phyloP scores from a whole-genome alignment of 2,113 vertebrate genomes.

The Hemicordylus capensis region DNA sequence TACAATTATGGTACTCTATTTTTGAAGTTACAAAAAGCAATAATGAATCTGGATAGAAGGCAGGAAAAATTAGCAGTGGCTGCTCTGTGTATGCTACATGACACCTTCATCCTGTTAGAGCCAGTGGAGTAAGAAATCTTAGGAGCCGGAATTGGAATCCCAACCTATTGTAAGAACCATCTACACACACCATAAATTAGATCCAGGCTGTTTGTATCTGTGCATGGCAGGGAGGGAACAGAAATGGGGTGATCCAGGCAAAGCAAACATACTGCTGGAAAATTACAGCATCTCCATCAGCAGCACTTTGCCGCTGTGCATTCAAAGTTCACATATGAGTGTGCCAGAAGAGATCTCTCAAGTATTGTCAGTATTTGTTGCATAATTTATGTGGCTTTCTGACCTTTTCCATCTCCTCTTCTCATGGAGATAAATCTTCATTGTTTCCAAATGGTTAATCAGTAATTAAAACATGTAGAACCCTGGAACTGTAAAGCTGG shows the following conservation, averaged over 20 bases:
- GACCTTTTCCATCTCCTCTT: neutral
- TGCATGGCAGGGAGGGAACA: neutral
- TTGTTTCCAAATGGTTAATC: neutral
- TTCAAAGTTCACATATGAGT: neutral
- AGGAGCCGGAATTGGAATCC: neutral
- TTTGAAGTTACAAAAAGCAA: neutral
- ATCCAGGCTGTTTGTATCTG: neutral
- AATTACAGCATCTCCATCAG: slow-evolving; percentile 3
- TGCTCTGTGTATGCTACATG: neutral
- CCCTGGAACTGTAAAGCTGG: neutral
- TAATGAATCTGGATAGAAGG: neutral
- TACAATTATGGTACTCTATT: too few species aligned
- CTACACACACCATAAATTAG: neutral
- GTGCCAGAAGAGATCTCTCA: neutral
- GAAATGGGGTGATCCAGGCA: too few species aligned
- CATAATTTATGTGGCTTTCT: slow-evolving; percentile 12
- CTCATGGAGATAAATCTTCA: neutral
- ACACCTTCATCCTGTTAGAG: neutral
- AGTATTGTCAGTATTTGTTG: neutral
- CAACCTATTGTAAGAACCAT: too few species aligned
- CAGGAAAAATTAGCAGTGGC: neutral
- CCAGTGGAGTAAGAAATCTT: neutral
- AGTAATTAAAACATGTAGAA: neutral
- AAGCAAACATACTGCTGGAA: slow-evolving; percentile 10
- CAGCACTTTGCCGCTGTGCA: neutral